These are phyloP conservation scores for Scrobipalpa atriplicella DNA, from an alignment of 2,888 invertebrate genomes.

Conservation along the genomic window DNA sequence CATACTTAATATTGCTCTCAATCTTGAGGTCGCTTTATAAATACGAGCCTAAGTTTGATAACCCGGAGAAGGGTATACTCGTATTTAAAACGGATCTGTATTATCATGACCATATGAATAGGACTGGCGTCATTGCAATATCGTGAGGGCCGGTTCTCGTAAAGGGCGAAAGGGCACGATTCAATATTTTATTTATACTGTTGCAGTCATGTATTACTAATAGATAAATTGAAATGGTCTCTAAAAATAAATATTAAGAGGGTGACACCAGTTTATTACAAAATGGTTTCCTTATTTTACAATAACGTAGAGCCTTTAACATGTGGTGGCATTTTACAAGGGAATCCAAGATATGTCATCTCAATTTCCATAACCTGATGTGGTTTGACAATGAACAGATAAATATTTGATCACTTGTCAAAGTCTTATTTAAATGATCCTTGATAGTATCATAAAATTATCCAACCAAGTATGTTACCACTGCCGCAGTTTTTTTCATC, in stretches of 20 bases:
- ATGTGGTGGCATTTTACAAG: too few species aligned
- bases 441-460: constrained; percentile 9
- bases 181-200: not conserved
- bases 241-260: constrained; percentile 1
- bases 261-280: not conserved
- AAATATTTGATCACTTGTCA: not conserved
- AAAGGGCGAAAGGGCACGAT: constrained; percentile 35
- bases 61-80: not conserved
- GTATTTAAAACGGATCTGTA: not conserved
- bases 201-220: not conserved
- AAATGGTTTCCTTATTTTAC: too few species aligned
- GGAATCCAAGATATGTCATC: too few species aligned
- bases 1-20: too few species aligned
- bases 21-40: too few species aligned
- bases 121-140: constrained; percentile 19
- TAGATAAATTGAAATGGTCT: not conserved
- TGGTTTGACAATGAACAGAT: not conserved
- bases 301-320: too few species aligned
- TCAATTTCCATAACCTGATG: too few species aligned
- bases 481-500: constrained; percentile 13
- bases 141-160: constrained; percentile 27
- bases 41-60: too few species aligned
- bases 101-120: not conserved
- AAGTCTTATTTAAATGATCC: not conserved
- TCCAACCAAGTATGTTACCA: not conserved